Evolutionary conservation across 2,797 vertebrate species (phyloP), one percentile per base, ranked within the genome.

Genomic region (Galagoides demidoff): DNA sequence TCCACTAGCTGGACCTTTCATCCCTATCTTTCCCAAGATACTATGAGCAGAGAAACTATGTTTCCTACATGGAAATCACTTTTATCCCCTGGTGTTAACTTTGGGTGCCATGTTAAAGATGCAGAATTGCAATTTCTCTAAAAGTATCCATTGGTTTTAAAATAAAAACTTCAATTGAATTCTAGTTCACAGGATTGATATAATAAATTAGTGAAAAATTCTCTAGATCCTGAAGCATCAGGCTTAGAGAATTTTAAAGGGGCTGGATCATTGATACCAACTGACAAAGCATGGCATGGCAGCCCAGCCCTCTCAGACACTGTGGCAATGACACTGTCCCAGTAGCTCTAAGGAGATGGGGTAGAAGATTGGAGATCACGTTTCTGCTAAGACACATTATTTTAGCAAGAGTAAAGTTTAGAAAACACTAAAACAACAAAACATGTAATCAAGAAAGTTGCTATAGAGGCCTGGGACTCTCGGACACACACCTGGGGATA

Each of bases 221-320:
- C 59, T 76, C 34, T 66, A 71, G 49, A 49, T 78, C 34, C 20
- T 63, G 13, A 89, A 86, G 13, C 29, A 19, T 49, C 76, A 68
- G 77, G 34, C 61, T 63, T 37, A 81, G 25, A 88, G n/a, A 70
- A 76, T 11, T 84, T 92, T 61, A 17, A 90, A 12, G 6, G 43
- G 83, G n/a, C n/a, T 93, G 27, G 27, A 71, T 85, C 61, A 94
- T 31, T 37, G 73, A 73, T 57, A 27, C 43, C 52, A 83, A 34
- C 29, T 79, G 37, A 77, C 86, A 77, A 55, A 31, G 5, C 19
- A 20, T 11, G 22, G 79, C 61, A 85, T 34, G 29, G n/a, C 61
- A 88, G 13, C 61, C 89, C 55, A 95, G 73, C n/a, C 93, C 89
- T 95, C 68, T 17, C 17, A 91, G 86, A 88, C 82, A 84, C 17